Conservation (phyloP, 2,888 invertebrate species). For the Drosophila lacicola region DNA sequence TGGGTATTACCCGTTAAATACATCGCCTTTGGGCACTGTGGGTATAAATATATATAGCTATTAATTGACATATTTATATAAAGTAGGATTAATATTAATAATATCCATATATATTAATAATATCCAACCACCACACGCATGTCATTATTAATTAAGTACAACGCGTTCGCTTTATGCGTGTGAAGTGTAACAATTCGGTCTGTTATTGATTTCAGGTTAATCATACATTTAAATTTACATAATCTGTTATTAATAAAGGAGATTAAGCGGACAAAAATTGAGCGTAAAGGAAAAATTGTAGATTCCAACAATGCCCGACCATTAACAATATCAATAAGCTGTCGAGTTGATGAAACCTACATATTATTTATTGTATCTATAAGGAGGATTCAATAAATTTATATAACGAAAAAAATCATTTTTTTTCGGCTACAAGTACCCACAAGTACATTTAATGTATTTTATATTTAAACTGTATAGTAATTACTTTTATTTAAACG, state of each 20-base stretch:
- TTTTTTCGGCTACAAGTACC: too few species aligned
- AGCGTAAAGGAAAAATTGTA: slow-evolving; percentile 14
- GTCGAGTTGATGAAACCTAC: neutral
- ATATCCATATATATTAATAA: slow-evolving; percentile 25
- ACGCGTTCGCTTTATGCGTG: slow-evolving; percentile 30
- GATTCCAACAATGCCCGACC: slow-evolving; percentile 11
- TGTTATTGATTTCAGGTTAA: slow-evolving; percentile 74
- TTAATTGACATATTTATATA: slow-evolving; percentile 36
- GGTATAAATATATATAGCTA: slow-evolving; percentile 12
- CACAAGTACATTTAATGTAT: too few species aligned
- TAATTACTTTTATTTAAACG: too few species aligned
- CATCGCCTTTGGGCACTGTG: neutral
- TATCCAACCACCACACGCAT: slow-evolving; percentile 24
- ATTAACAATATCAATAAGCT: slow-evolving; percentile 47
- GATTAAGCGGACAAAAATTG: slow-evolving; percentile 43
- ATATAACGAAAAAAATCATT: too few species aligned
- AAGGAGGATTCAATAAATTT: too few species aligned
- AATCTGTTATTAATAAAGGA: slow-evolving; percentile 69
- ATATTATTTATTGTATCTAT: slow-evolving; percentile 1
- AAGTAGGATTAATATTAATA: slow-evolving; percentile 38
- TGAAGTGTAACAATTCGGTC: slow-evolving; percentile 35
- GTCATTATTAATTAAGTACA: slow-evolving; percentile 63
- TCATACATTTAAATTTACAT: slow-evolving; percentile 67
- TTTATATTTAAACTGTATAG: too few species aligned
- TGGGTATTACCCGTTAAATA: neutral